Evolutionary conservation across 2,888 invertebrate species (phyloP).

Genomic region (Tigriopus californicus): DNA sequence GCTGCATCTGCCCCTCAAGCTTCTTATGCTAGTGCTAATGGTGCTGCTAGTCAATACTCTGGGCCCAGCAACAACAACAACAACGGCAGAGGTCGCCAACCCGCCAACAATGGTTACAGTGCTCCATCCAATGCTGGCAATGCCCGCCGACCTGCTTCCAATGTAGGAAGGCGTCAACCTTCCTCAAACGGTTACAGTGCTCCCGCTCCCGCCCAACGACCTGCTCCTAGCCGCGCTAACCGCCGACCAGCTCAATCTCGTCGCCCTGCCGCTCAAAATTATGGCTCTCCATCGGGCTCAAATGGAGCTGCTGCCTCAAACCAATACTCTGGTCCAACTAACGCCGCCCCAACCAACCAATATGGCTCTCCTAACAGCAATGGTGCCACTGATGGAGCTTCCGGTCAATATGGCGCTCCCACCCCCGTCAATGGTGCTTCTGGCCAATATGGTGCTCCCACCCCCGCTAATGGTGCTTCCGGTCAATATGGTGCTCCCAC

Average conservation of each 20-base stretch:
- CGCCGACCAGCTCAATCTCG: too few relatives aligned
- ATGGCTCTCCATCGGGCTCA: background rate
- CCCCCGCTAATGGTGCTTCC: background rate
- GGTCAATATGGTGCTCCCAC: background rate
- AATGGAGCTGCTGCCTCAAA: too few relatives aligned
- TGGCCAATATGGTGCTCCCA: background rate
- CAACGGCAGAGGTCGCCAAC: background rate
- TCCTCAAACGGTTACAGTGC: background rate
- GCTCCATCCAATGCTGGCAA: background rate
- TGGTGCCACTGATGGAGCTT: background rate
- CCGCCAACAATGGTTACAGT: background rate
- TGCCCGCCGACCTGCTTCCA: background rate
- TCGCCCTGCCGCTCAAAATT: background rate
- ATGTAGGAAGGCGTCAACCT: too few relatives aligned
- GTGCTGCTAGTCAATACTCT: too few relatives aligned
- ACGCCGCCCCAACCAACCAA: background rate
- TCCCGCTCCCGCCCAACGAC: background rate
- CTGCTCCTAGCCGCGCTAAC: background rate
- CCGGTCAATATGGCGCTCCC: background rate
- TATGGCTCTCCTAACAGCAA: constrained; percentile 1
- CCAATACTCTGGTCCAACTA: background rate
- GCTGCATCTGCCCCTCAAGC: constrained; percentile 1
- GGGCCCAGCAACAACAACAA: background rate
- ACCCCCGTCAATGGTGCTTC: background rate
- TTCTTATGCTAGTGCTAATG: background rate